These are phyloP conservation scores for Drosophila busckii DNA, from an alignment of 1,140 invertebrate species.

Conservation along the genomic window DNA sequence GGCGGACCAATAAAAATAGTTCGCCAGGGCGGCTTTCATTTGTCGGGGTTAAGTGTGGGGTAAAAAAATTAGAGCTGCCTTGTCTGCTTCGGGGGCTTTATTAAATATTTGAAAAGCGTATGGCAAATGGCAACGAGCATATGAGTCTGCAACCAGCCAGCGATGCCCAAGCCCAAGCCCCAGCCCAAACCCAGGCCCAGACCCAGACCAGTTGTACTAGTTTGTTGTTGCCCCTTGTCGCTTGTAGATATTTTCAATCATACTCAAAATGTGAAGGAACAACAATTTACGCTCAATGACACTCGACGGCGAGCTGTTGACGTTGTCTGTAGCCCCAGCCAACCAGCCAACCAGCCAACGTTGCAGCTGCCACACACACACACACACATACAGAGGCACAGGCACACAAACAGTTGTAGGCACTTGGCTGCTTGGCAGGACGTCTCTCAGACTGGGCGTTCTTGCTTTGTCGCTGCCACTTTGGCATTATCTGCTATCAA, in stretches of 20 bases:
- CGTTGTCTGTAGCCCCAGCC: conserved; percentile 35
- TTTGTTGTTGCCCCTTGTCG: conserved; percentile 1
- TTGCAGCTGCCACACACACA: conserved; percentile 37
- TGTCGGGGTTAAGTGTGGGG: conserved; percentile 28
- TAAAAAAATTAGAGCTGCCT: conserved; percentile 48
- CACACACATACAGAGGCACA: conserved; percentile 1
- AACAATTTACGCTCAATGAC: conserved; percentile 77
- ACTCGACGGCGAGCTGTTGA: conserved; percentile 66
- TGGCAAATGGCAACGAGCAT: conserved; percentile 35
- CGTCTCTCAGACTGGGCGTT: conserved; percentile 36
- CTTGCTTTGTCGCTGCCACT: conserved; percentile 72
- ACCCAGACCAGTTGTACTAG: not conserved
- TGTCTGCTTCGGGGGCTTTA: conserved; percentile 66
- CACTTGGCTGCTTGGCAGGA: conserved; percentile 4
- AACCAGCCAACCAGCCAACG: conserved; percentile 13
- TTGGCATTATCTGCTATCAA: conserved; percentile 74
- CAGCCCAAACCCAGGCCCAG: not conserved
- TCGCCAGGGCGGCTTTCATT: conserved; percentile 38
- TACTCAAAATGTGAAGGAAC: conserved; percentile 76
- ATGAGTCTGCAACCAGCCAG: too few species aligned
- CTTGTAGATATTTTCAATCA: conserved; percentile 76
- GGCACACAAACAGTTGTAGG: conserved; percentile 20
- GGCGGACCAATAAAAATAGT: conserved; percentile 59
- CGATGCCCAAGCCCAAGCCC: too few species aligned
- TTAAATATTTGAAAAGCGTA: conserved; percentile 68